Conservation (phyloP, 1,140 invertebrate genomes). For the Charaxes varanes region DNA sequence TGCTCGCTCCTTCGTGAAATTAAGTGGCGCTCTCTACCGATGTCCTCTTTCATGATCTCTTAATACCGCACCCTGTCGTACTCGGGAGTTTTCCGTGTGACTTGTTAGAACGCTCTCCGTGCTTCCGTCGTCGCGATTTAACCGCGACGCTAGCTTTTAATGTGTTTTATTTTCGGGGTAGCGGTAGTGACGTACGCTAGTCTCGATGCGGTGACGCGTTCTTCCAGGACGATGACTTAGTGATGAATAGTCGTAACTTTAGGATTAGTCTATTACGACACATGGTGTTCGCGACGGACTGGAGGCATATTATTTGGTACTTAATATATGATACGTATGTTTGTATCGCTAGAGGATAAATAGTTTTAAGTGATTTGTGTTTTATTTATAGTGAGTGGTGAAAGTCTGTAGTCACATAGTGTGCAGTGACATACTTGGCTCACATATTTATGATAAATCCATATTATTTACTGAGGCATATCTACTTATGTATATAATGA, state of each 20-base stretch:
- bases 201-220: slow-evolving; percentile 48
- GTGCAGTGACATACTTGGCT: slow-evolving; percentile 51
- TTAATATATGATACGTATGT: slow-evolving; percentile 52
- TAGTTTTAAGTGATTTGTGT: slow-evolving; percentile 35
- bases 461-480: slow-evolving; percentile 62
- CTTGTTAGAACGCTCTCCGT: neutral
- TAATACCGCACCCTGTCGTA: slow-evolving; percentile 16
- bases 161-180: slow-evolving; percentile 24
- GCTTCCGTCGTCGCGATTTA: slow-evolving; percentile 1
- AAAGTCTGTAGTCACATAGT: slow-evolving; percentile 34
- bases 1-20: slow-evolving; percentile 11
- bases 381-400: slow-evolving; percentile 51
- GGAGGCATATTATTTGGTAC: slow-evolving; percentile 47
- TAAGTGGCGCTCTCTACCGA: slow-evolving; percentile 27
- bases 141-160: slow-evolving; percentile 9
- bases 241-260: slow-evolving; percentile 37
- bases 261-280: slow-evolving; percentile 37
- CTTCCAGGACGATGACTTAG: slow-evolving; percentile 50
- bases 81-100: slow-evolving; percentile 7
- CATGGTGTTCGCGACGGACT: slow-evolving; percentile 53
- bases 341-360: slow-evolving; percentile 61
- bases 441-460: slow-evolving; percentile 46
- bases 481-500: slow-evolving; percentile 72
- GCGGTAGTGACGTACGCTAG: slow-evolving; percentile 38
- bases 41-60: slow-evolving; percentile 39